Conservation (phyloP, 2,113 vertebrate species). For the Mandrillus leucophaeus region DNA sequence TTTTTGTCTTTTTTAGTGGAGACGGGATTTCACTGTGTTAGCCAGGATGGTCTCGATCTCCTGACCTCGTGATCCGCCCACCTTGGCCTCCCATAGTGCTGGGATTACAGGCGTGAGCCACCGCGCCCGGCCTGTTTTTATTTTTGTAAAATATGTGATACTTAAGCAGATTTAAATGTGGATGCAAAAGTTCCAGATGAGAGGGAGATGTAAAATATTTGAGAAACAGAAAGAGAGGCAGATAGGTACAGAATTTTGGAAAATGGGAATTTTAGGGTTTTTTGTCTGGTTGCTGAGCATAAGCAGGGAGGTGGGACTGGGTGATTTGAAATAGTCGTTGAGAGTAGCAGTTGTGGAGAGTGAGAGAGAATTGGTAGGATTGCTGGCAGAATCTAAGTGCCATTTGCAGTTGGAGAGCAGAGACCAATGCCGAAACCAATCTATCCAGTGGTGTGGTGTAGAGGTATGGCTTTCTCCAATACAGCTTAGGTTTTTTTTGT, state of each 20-base stretch:
- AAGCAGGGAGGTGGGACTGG: neutral
- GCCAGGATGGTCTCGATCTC: too few relatives aligned
- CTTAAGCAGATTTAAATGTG: constrained; percentile 14
- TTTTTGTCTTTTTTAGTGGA: too few relatives aligned
- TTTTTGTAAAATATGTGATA: constrained; percentile 41
- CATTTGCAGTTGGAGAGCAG: neutral
- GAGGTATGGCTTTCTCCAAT: neutral
- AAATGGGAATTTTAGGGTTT: constrained; percentile 25
- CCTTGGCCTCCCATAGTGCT: too few relatives aligned
- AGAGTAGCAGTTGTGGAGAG: neutral
- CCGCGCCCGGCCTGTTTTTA: neutral
- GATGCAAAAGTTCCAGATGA: neutral
- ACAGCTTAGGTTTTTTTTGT: neutral
- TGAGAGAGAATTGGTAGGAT: neutral
- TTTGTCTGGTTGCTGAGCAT: constrained; percentile 9
- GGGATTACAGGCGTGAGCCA: too few relatives aligned
- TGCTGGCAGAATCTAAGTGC: neutral
- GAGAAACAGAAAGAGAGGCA: neutral
- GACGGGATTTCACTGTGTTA: too few relatives aligned
- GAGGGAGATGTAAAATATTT: constrained; percentile 42
- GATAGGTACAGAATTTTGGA: constrained; percentile 5
- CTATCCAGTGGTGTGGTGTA: neutral
- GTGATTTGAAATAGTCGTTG: neutral
- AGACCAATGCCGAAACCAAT: neutral
- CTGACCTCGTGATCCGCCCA: too few relatives aligned